Conservation (phyloP, 2,888 invertebrate species). For the Geotrupes spiniger region DNA sequence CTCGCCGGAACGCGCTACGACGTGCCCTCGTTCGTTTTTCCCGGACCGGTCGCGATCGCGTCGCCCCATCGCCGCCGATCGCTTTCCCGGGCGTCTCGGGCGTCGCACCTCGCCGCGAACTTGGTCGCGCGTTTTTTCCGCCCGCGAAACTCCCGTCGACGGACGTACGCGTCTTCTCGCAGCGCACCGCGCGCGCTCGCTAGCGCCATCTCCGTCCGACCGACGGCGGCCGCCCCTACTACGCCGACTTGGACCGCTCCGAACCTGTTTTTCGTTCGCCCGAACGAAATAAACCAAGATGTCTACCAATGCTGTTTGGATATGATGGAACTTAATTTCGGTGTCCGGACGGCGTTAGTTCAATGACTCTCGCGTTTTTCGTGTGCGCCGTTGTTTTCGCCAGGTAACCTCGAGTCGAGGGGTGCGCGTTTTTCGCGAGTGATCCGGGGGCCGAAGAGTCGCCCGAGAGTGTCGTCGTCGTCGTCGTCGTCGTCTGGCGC, state of each 20-base stretch:
- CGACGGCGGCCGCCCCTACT: constrained; percentile 46
- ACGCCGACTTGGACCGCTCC: constrained; percentile 47
- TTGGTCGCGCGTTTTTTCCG: not conserved
- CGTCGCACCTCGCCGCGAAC: not conserved
- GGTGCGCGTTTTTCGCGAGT: not conserved
- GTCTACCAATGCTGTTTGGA: constrained; percentile 46
- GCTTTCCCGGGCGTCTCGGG: not conserved
- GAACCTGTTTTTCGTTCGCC: constrained; percentile 49
- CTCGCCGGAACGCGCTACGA: constrained; percentile 8
- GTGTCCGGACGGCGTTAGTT: constrained; percentile 37
- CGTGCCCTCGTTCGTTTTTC: not conserved
- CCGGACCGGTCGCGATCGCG: not conserved
- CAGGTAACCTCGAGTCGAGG: not conserved
- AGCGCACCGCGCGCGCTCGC: constrained; percentile 20
- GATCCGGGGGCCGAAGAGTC: not conserved
- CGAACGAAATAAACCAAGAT: constrained; percentile 50
- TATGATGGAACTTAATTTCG: constrained; percentile 44
- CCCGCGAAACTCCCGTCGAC: not conserved
- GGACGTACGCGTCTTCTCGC: constrained; percentile 36
- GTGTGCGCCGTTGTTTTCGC: not conserved
- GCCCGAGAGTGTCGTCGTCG: not conserved
- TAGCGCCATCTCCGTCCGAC: constrained; percentile 33
- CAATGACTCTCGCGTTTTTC: constrained; percentile 27
- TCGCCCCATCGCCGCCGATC: not conserved
- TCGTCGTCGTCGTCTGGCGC: too few species aligned